Conservation (phyloP, 2,113 vertebrate genomes). For the Cheirogaleus medius region DNA sequence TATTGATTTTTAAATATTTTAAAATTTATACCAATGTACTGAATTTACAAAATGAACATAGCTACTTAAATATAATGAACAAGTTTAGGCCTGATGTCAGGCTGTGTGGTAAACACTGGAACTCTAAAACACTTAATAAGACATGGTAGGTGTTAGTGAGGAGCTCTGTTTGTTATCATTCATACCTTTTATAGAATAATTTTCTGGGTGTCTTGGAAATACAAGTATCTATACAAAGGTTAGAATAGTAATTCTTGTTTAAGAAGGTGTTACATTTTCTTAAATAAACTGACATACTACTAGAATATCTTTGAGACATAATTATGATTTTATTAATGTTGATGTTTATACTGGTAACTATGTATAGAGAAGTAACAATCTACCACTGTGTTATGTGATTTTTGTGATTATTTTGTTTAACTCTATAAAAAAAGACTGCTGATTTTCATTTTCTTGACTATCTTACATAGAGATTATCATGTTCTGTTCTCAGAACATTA, state of each 20-base stretch:
- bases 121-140: background rate
- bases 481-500: background rate
- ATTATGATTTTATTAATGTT: background rate
- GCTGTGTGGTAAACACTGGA: background rate
- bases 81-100: background rate
- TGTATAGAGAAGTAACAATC: accelerated
- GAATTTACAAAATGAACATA: background rate
- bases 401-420: background rate
- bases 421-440: background rate
- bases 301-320: background rate
- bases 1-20: background rate
- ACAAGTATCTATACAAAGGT: background rate
- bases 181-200: background rate
- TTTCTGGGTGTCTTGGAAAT: background rate
- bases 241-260: background rate
- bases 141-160: too few species aligned
- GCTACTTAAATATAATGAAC: background rate
- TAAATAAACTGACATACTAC: background rate
- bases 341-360: background rate
- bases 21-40: background rate
- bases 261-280: background rate
- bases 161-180: background rate
- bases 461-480: background rate
- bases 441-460: background rate
- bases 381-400: background rate